phyloP scores from a whole-genome alignment of 2,113 vertebrate genomes.

The Synchiropus splendidus region DNA sequence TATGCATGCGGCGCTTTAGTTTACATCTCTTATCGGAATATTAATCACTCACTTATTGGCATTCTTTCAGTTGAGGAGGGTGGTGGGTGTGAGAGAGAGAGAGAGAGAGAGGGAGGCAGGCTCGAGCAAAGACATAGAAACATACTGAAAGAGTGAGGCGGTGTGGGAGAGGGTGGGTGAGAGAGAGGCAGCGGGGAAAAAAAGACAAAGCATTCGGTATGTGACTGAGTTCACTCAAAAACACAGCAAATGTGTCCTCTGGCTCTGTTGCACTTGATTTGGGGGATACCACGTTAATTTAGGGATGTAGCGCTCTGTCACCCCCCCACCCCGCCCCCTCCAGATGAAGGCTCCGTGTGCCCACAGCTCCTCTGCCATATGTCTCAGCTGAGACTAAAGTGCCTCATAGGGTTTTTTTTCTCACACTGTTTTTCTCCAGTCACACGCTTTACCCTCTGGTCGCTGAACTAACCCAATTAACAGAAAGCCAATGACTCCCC shows the following conservation, averaged over 20 bases:
- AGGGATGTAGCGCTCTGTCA: slow-evolving; percentile 32
- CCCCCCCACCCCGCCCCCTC: slow-evolving; percentile 40
- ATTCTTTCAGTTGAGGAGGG: slow-evolving; percentile 48
- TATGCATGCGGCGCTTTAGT: slow-evolving; percentile 55
- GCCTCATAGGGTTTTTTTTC: slow-evolving; percentile 48
- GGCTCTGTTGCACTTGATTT: slow-evolving; percentile 60
- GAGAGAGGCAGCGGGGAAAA: slow-evolving; percentile 38
- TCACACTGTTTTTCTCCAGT: slow-evolving; percentile 43
- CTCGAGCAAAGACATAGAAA: too few species aligned
- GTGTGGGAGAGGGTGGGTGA: slow-evolving; percentile 36
- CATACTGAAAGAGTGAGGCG: slow-evolving; percentile 45
- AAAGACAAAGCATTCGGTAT: slow-evolving; percentile 1
- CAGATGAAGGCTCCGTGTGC: slow-evolving; percentile 53
- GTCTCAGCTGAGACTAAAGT: slow-evolving; percentile 61
- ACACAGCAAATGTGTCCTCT: slow-evolving; percentile 54
- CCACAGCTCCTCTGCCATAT: slow-evolving; percentile 57
- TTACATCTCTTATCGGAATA: slow-evolving; percentile 64
- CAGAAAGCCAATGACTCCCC: slow-evolving; percentile 52
- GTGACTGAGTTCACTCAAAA: slow-evolving; percentile 13
- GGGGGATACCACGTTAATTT: slow-evolving; percentile 56
- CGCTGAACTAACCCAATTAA: slow-evolving; percentile 62
- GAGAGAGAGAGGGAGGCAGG: slow-evolving; percentile 17
- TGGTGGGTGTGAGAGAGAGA: slow-evolving; percentile 6
- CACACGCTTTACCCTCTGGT: slow-evolving; percentile 53
- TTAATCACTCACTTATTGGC: slow-evolving; percentile 63